These are phyloP conservation scores for Rhopalosiphum maidis DNA, from an alignment of 1,140 invertebrate species.

Conservation along the genomic window DNA sequence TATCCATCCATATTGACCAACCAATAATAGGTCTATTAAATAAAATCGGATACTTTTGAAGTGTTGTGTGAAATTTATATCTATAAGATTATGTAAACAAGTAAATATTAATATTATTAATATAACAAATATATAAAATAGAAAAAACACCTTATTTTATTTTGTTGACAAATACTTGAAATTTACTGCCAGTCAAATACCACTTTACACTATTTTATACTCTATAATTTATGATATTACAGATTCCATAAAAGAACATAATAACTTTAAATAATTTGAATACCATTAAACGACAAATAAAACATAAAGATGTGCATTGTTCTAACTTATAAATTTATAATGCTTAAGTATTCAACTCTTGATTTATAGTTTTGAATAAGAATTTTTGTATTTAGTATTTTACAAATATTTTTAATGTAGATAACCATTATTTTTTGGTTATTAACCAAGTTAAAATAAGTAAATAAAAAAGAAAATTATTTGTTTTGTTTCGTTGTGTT, in stretches of 20 bases:
- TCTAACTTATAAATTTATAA: slow-evolving; percentile 4
- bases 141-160: background rate
- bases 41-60: background rate
- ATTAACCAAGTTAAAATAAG: background rate
- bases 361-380: background rate
- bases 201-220: background rate
- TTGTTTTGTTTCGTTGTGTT: background rate
- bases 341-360: background rate
- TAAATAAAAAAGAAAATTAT: background rate
- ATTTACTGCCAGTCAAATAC: background rate
- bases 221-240: background rate
- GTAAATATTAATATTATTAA: no score
- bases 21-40: background rate
- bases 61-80: background rate
- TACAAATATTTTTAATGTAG: background rate
- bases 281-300: background rate
- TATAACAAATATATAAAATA: background rate
- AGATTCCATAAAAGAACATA: background rate
- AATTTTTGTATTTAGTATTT: background rate
- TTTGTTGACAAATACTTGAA: background rate
- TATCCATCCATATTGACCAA: background rate
- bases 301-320: background rate
- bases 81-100: background rate
- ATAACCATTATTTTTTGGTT: background rate
- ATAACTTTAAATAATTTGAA: slow-evolving; percentile 1